These are phyloP conservation scores for Leptogaster cylindrica DNA, from an alignment of 2,888 invertebrate genomes.

Conservation along the genomic window DNA sequence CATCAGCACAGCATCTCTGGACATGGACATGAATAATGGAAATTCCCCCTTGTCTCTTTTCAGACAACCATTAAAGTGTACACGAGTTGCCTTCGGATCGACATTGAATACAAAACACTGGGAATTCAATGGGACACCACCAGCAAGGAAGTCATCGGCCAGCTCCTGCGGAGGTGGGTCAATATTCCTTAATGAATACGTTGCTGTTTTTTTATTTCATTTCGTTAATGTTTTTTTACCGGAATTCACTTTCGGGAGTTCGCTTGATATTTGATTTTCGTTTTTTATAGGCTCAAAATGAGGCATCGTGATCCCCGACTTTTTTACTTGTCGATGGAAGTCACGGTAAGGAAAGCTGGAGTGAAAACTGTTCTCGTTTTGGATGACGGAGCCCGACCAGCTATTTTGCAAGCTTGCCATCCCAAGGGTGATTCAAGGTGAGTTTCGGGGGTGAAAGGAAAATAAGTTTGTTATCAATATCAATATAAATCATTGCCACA, in stretches of 20 bases:
- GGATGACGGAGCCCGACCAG: slow-evolving; percentile 88
- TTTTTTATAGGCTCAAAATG: slow-evolving; percentile 69
- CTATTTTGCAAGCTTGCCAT: slow-evolving; percentile 91
- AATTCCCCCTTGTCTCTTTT: too few relatives aligned
- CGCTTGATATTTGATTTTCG: background rate
- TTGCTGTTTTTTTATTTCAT: background rate
- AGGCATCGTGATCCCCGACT: slow-evolving; percentile 89
- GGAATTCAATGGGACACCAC: slow-evolving; percentile 88
- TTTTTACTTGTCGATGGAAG: slow-evolving; percentile 94
- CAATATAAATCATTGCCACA: too few relatives aligned
- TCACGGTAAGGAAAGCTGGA: slow-evolving; percentile 83
- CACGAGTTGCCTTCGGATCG: slow-evolving; percentile 85
- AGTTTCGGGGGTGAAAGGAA: slow-evolving; percentile 53
- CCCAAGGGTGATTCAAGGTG: slow-evolving; percentile 91
- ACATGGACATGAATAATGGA: slow-evolving; percentile 6
- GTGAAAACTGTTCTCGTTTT: slow-evolving; percentile 81
- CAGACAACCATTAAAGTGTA: slow-evolving; percentile 93
- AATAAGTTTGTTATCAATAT: background rate
- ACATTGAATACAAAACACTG: slow-evolving; percentile 95
- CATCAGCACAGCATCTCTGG: slow-evolving; percentile 1
- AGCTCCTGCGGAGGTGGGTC: slow-evolving; percentile 80
- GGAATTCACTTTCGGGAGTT: too few relatives aligned
- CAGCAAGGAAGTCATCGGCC: slow-evolving; percentile 83
- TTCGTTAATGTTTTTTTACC: too few relatives aligned
- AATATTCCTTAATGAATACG: too few relatives aligned